Conservation (phyloP, 2,797 vertebrate genomes). For the Hippocampus kuda region DNA sequence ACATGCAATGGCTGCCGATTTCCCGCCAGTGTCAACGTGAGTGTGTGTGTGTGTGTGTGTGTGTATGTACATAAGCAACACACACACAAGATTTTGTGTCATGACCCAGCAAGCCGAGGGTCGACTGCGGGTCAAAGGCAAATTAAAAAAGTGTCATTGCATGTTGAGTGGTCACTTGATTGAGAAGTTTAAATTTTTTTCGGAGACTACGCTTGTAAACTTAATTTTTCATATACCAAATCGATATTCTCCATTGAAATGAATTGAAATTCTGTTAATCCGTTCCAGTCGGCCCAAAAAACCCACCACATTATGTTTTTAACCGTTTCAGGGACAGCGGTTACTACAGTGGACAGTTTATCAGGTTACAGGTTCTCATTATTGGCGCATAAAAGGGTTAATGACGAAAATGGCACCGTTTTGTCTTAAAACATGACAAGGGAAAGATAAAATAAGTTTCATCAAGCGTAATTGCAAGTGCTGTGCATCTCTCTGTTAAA, state of each 20-base stretch:
- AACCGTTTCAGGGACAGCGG: too few relatives aligned
- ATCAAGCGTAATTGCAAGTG: not conserved
- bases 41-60: not conserved
- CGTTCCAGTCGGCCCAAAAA: not conserved
- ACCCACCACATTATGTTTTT: not conserved
- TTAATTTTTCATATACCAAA: too few relatives aligned
- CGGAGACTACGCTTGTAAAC: not conserved
- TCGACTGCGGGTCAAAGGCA: slow-evolving; percentile 57
- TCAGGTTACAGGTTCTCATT: too few relatives aligned
- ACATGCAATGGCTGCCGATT: slow-evolving; percentile 33
- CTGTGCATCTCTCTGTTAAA: too few relatives aligned
- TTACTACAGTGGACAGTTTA: too few relatives aligned
- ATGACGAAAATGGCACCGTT: not conserved
- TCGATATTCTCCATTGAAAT: not conserved
- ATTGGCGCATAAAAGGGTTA: too few relatives aligned
- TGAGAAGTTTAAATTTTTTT: not conserved
- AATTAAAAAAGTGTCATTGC: slow-evolving; percentile 48
- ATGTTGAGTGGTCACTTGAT: slow-evolving; percentile 31
- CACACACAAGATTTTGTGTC: slow-evolving; percentile 28
- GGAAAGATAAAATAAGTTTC: not conserved
- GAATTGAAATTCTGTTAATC: not conserved
- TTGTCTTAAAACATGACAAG: not conserved
- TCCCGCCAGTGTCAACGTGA: slow-evolving; percentile 10
- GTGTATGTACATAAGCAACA: not conserved
- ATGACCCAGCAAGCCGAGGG: slow-evolving; percentile 48